Evolutionary conservation across 1,140 invertebrate species (phyloP).

Genomic region (Drosophila leontia): DNA sequence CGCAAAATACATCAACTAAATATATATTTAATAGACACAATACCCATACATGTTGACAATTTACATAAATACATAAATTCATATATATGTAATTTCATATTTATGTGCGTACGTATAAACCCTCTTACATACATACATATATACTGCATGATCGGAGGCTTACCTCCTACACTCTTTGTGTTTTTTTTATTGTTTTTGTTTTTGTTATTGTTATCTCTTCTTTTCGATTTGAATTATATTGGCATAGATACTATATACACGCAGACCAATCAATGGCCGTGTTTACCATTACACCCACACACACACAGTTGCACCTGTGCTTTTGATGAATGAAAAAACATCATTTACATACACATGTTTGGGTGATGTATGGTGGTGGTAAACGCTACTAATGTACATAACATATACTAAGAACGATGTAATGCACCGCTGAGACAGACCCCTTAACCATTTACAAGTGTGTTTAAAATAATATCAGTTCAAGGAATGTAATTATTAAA

Average conservation of each 20-base stretch:
- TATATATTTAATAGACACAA: constrained; percentile 1
- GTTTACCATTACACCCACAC: neutral
- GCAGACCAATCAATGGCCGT: constrained; percentile 7
- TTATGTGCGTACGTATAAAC: constrained; percentile 10
- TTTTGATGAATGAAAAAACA: constrained; percentile 1
- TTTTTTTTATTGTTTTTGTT: neutral
- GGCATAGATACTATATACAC: constrained; percentile 12
- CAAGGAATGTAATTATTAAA: neutral
- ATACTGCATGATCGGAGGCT: constrained; percentile 4
- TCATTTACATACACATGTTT: neutral
- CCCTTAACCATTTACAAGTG: neutral
- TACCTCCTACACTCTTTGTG: neutral
- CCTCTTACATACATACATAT: constrained; percentile 3
- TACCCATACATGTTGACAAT: constrained; percentile 14
- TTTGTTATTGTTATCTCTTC: neutral
- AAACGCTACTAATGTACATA: constrained; percentile 16
- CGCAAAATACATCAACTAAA: constrained; percentile 10
- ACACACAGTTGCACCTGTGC: constrained; percentile 2
- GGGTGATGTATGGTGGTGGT: constrained; percentile 4
- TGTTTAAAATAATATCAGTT: constrained; percentile 1
- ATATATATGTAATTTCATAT: constrained; percentile 7
- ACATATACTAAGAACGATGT: constrained; percentile 9
- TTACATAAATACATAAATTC: constrained; percentile 18
- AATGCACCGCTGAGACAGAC: constrained; percentile 4
- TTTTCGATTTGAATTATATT: constrained; percentile 9